These are phyloP conservation scores for Malurus cyaneus DNA, from an alignment of 2,113 vertebrate genomes.

Conservation along the genomic window DNA sequence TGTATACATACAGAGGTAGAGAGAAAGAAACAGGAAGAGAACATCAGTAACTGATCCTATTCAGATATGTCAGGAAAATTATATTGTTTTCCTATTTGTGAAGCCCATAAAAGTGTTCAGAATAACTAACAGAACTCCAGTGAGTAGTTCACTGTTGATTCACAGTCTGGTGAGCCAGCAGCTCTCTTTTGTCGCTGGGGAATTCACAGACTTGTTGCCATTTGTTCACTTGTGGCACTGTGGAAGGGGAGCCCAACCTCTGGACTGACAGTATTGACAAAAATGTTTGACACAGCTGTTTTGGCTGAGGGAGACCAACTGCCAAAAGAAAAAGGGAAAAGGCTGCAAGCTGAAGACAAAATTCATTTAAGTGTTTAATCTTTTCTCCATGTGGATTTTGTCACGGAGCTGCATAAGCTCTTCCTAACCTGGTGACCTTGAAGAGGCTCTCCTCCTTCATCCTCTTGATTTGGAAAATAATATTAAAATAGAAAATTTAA, in stretches of 20 bases:
- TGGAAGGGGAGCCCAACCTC: neutral
- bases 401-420: neutral
- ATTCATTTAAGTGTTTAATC: neutral
- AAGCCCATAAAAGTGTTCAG: neutral
- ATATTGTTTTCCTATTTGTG: neutral
- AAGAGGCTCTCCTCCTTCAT: neutral
- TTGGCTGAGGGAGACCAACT: neutral
- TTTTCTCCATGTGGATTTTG: neutral
- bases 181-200: neutral
- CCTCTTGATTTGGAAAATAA: neutral
- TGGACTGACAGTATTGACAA: neutral
- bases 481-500: neutral
- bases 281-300: neutral
- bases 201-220: neutral
- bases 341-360: neutral
- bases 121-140: neutral
- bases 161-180: neutral
- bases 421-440: neutral
- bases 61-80: neutral
- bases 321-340: neutral
- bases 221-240: accelerated
- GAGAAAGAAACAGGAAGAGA: neutral
- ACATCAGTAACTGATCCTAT: neutral
- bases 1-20: neutral
- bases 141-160: neutral